Base-by-base conservation (phyloP, 1,140 invertebrate genomes). In the Drosophila melanica region DNA sequence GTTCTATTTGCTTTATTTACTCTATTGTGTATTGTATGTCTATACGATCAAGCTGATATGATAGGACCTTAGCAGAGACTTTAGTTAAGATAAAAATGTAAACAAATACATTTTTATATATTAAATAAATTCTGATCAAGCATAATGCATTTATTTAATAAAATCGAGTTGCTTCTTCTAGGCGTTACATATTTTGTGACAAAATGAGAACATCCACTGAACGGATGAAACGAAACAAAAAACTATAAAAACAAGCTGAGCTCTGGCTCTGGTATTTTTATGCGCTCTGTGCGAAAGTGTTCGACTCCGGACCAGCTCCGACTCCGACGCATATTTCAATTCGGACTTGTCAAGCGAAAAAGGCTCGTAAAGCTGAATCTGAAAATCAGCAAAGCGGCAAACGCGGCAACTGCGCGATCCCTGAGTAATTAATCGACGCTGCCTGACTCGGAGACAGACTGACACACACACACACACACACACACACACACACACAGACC, bases 341-440 rank as follows among this genome's bases (percentile, higher is more conserved):
- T 66, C 53, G 69, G 70, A 85, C 81, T 85, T 85, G 81, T 86
- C 81, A 86, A 75, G 75, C 77, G 53, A 81, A 80, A 82, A 86
- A 86, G 81, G 81, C 81, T 85, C 81, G 81, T 85, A 85, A 85
- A 85, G 81, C 81, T 81, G 67, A 72, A 72, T 72, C 69, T 72
- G 81, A 85, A 86, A 35, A 86, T 85, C 81, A 86, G 81, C 81
- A 84, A 84, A 84, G 65, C 81, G 67, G 68, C 84, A 74, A 74
- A 64, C 30, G 58, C 53, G 45, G 14, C 51, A 54, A 54, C 39
- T 41, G 27, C 16, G 14, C 14, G 68, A 53, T 45, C 45, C 62
- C 54, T 33, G 81, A 75, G 81, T 85, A 85, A 85, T 85, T 86
- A 85, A 85, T 85, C 81, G 81, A 64, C 79, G 68, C 60, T 53